Base-by-base conservation (phyloP, 2,888 invertebrate genomes). In the Masnerella sp. region DNA sequence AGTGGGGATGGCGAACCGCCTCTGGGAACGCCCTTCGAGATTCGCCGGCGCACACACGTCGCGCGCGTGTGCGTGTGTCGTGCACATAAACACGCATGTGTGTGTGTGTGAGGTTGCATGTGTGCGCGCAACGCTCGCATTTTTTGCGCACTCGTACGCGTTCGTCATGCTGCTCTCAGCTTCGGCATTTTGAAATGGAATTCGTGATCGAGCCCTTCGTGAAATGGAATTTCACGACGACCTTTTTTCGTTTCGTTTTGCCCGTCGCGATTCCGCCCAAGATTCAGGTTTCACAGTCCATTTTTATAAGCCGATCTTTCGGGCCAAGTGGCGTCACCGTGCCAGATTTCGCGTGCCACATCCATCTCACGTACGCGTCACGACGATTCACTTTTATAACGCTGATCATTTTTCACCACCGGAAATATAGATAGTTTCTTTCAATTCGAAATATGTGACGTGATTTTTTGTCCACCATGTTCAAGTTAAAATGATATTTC, bases 21-120 rank as follows among this genome's bases (percentile, higher is more conserved):
- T 86, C 84, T 83, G 84, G 87, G 85, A 86, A 87, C 87, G 87
- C 87, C 87, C 86, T 86, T 84, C 78, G 82, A 78, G 76, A 75
- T 75, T 81, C 79, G 79, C 78, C 80, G 79, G 74, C 73, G 61
- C 65, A 72, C 76, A 59, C 73, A 65, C 65, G 52, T 61, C 51
- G 58, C 65, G 56, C 32, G 52, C 9, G 34, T 22, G 28, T 43
- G 43, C 22, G 25, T 25, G 36, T 14, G 30, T 2, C 9, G 42
- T 59, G 69, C 14, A 14, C 20, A 11, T 5, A 12, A 36, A 18
- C 42, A 34, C 14, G 11, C n/a, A 22, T 58, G 38, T 30, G 40
- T 25, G 42, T 12, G 30, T 52, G n/a, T 9, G 64, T 20, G 38
- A 28, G 45, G 4, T 2, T 15, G 51, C n/a, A 22, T 34, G 28